Conservation (phyloP, 2,888 invertebrate genomes). For the Euproctis similis region DNA sequence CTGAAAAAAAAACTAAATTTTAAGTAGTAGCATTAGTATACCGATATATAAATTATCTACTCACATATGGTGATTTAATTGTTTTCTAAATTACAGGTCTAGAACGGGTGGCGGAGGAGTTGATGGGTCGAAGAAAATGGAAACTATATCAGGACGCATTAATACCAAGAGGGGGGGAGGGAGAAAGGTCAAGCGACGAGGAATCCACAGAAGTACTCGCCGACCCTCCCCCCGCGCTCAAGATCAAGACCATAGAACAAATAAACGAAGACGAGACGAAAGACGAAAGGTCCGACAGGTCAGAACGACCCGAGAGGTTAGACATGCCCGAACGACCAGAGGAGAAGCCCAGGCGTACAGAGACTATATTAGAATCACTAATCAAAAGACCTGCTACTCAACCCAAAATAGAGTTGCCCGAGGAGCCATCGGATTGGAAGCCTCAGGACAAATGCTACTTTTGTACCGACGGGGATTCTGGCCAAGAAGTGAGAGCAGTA, state of each 20-base stretch:
- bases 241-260: slow-evolving; percentile 73
- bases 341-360: slow-evolving; percentile 44
- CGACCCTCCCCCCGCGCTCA: slow-evolving; percentile 65
- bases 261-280: slow-evolving; percentile 61
- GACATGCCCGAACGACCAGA: slow-evolving; percentile 10
- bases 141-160: slow-evolving; percentile 91
- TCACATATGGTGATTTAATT: background rate
- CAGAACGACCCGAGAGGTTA: slow-evolving; percentile 4
- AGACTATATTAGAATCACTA: slow-evolving; percentile 72
- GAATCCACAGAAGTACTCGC: slow-evolving; percentile 66
- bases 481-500: slow-evolving; percentile 32
- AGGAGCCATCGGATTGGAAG: slow-evolving; percentile 83
- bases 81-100: slow-evolving; percentile 79
- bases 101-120: slow-evolving; percentile 97
- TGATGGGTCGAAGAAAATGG: slow-evolving; percentile 98
- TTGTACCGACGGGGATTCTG: slow-evolving; percentile 76
- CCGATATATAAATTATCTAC: background rate
- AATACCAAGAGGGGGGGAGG: slow-evolving; percentile 64
- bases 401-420: slow-evolving; percentile 56
- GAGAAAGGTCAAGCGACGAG: slow-evolving; percentile 61
- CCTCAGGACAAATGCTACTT: slow-evolving; percentile 90
- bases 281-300: slow-evolving; percentile 24
- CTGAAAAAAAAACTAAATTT: too few relatives aligned
- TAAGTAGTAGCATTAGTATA: too few relatives aligned
- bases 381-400: slow-evolving; percentile 69